phyloP scores from a whole-genome alignment of 1,140 invertebrate genomes.

The Drosophila bifasciata region DNA sequence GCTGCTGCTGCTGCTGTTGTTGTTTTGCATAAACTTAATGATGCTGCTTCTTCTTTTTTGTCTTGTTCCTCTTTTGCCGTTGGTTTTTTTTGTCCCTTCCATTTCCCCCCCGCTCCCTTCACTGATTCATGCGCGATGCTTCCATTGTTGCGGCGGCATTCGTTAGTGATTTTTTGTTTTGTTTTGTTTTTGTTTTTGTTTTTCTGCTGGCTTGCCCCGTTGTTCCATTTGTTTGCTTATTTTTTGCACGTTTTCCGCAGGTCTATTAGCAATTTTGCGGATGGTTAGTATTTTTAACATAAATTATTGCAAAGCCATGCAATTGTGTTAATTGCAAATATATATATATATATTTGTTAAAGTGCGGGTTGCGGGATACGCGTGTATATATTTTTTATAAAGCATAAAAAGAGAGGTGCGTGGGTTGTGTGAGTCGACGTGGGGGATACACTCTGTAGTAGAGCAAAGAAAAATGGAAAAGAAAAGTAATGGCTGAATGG shows the following conservation, averaged over 20 bases:
- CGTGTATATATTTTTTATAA: constrained; percentile 41
- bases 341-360: background rate
- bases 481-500: no score
- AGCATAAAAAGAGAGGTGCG: constrained; percentile 15
- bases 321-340: constrained; percentile 38
- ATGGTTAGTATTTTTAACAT: constrained; percentile 42
- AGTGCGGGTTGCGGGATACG: constrained; percentile 1
- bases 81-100: constrained; percentile 26
- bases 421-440: background rate
- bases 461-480: no score
- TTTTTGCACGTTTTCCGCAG: constrained; percentile 63
- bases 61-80: constrained; percentile 22
- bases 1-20: constrained; percentile 39
- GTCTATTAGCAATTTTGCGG: constrained; percentile 49
- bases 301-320: constrained; percentile 38
- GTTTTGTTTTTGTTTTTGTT: constrained; percentile 28
- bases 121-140: constrained; percentile 37
- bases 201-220: no score
- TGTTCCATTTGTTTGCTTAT: constrained; percentile 42
- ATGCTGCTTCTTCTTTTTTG: constrained; percentile 34
- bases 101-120: constrained; percentile 3
- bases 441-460: no score
- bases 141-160: constrained; percentile 36
- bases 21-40: constrained; percentile 65
- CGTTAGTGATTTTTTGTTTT: constrained; percentile 20